These are phyloP conservation scores for Hemibagrus guttatus DNA, from an alignment of 2,797 vertebrate species.

Conservation along the genomic window DNA sequence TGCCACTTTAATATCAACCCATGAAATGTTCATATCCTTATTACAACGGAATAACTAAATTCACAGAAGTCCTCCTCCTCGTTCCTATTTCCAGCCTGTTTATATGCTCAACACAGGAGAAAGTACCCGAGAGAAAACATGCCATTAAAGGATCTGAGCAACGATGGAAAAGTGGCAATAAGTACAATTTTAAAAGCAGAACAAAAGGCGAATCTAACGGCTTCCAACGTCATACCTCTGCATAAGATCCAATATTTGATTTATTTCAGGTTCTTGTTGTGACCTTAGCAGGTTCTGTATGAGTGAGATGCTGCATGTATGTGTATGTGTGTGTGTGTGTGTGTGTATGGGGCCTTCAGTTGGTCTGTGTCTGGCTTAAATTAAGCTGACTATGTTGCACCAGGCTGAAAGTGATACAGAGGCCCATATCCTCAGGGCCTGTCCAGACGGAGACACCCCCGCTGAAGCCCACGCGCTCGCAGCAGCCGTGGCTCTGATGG, in stretches of 20 bases:
- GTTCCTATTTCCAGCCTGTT: constrained; percentile 55
- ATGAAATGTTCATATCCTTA: constrained; percentile 25
- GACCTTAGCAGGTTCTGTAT: constrained; percentile 51
- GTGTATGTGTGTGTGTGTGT: not conserved
- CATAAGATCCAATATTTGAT: constrained; percentile 29
- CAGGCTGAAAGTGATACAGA: constrained; percentile 57
- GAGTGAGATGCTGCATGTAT: constrained; percentile 20
- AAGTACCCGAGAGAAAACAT: constrained; percentile 60
- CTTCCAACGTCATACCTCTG: constrained; percentile 32
- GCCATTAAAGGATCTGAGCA: constrained; percentile 56
- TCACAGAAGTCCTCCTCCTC: constrained; percentile 28
- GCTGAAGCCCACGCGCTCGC: constrained; percentile 38
- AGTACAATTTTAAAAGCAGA: constrained; percentile 53
- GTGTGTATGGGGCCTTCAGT: constrained; percentile 40
- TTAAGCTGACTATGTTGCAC: constrained; percentile 47
- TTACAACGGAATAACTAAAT: constrained; percentile 51
- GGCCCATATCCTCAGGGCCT: constrained; percentile 42
- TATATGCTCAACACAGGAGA: constrained; percentile 58
- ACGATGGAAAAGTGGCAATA: constrained; percentile 59
- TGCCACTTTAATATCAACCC: constrained; percentile 1
- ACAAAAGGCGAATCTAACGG: constrained; percentile 56
- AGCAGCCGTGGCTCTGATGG: constrained; percentile 32
- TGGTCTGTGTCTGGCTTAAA: constrained; percentile 55
- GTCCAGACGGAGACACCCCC: constrained; percentile 54
- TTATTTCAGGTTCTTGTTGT: constrained; percentile 52